Evolutionary conservation across 2,113 vertebrate species (phyloP).

Genomic region (Leptosomus discolor): DNA sequence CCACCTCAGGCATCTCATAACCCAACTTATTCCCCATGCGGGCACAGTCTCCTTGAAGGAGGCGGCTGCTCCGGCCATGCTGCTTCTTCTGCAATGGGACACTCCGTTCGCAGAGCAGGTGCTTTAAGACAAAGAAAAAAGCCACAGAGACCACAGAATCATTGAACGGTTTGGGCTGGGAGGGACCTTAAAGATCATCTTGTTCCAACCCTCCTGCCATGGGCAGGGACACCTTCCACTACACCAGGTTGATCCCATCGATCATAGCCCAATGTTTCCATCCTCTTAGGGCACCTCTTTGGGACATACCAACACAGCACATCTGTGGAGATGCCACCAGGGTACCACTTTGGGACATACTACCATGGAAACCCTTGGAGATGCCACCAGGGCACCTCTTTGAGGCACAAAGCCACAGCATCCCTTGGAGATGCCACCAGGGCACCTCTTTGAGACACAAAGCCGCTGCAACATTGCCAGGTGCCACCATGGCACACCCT

Average conservation of each 20-base stretch:
- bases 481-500: background rate
- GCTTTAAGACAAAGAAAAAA: background rate
- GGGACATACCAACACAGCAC: background rate
- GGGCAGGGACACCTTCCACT: too few relatives aligned
- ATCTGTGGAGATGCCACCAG: background rate
- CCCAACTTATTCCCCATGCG: fast-evolving
- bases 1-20: background rate
- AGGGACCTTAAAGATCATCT: too few relatives aligned
- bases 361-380: background rate
- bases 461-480: too few relatives aligned
- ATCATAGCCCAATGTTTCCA: background rate
- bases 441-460: too few relatives aligned
- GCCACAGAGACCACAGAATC: too few relatives aligned
- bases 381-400: background rate
- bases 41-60: background rate
- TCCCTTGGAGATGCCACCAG: background rate
- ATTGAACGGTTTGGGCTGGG: too few relatives aligned
- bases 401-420: too few relatives aligned
- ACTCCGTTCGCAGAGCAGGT: fast-evolving
- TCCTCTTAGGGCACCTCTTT: background rate
- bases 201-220: too few relatives aligned
- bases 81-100: background rate
- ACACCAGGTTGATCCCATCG: too few relatives aligned
- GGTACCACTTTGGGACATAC: background rate
- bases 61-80: fast-evolving